These are phyloP conservation scores for Endotricha flammealis DNA, from an alignment of 2,888 invertebrate species.

Conservation along the genomic window DNA sequence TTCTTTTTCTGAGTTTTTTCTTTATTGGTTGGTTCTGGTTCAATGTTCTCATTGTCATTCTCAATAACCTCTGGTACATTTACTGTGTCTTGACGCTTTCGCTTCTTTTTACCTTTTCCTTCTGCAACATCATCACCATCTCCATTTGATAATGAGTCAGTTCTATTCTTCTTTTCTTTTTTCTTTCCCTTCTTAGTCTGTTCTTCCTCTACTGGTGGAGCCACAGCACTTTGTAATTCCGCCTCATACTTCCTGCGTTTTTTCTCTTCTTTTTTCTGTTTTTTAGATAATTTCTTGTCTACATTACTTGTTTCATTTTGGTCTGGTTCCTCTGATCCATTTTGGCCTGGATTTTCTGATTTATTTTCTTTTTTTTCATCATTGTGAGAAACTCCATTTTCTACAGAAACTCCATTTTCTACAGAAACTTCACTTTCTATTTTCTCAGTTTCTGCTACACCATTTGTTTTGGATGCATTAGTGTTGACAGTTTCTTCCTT, in stretches of 20 bases:
- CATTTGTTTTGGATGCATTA: constrained; percentile 19
- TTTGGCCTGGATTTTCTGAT: no score
- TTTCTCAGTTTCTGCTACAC: constrained; percentile 13
- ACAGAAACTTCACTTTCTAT: constrained; percentile 19
- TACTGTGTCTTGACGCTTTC: constrained; percentile 62
- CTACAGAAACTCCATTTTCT: constrained; percentile 17
- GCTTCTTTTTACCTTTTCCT: constrained; percentile 52
- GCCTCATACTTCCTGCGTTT: constrained; percentile 69
- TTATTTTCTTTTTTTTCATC: constrained; percentile 21
- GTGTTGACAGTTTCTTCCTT: constrained; percentile 15
- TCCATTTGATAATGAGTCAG: constrained; percentile 37
- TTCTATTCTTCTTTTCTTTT: constrained; percentile 63
- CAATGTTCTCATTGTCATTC: constrained; percentile 27
- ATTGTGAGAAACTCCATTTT: constrained; percentile 15
- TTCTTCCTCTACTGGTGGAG: constrained; percentile 36
- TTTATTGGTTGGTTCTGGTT: constrained; percentile 29
- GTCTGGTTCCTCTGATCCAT: constrained; percentile 21
- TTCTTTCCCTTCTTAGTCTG: constrained; percentile 50
- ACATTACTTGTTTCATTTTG: constrained; percentile 25
- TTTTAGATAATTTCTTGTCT: constrained; percentile 53
- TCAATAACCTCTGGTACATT: constrained; percentile 33
- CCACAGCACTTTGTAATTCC: constrained; percentile 57
- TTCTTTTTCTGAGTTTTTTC: constrained; percentile 57
- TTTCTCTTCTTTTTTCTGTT: constrained; percentile 68
- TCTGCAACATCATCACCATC: constrained; percentile 31